These are phyloP conservation scores for Lottia scabra DNA, from an alignment of 2,888 invertebrate species.

Conservation along the genomic window DNA sequence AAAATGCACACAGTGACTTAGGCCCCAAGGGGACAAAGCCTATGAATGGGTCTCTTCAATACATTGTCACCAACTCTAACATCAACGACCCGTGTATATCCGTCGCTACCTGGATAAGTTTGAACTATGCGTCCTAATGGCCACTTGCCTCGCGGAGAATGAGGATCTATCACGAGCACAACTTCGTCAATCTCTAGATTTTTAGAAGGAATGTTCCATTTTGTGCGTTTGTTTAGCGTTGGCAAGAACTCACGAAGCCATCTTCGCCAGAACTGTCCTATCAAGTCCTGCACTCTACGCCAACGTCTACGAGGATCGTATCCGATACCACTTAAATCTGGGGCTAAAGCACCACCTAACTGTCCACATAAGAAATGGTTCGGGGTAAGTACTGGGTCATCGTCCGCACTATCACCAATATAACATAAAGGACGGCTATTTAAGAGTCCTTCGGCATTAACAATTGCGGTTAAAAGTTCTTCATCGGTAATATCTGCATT, in stretches of 20 bases:
- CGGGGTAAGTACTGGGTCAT: background rate
- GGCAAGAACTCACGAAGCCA: slow-evolving; percentile 11
- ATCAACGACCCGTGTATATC: slow-evolving; percentile 4
- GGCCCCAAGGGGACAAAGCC: slow-evolving; percentile 5
- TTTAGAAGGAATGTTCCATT: background rate
- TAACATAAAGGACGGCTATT: background rate
- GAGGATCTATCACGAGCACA: background rate
- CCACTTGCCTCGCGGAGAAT: slow-evolving; percentile 8
- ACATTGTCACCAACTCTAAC: background rate
- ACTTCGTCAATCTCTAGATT: background rate
- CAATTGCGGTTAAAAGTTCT: slow-evolving; percentile 28
- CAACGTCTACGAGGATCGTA: background rate
- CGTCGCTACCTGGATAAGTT: slow-evolving; percentile 6
- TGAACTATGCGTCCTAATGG: background rate
- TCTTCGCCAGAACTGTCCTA: background rate
- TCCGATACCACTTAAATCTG: background rate
- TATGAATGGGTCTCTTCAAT: background rate
- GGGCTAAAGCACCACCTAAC: background rate
- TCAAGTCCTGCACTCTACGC: background rate
- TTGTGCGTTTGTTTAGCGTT: background rate
- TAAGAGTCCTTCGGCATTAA: background rate
- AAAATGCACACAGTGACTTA: background rate
- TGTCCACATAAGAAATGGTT: background rate
- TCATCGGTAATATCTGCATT: slow-evolving; percentile 34
- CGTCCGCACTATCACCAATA: background rate